Evolutionary conservation across 1,140 invertebrate species (phyloP), one percentile per base, ranked within the genome.

Genomic region (Lordiphosa clarofinis): DNA sequence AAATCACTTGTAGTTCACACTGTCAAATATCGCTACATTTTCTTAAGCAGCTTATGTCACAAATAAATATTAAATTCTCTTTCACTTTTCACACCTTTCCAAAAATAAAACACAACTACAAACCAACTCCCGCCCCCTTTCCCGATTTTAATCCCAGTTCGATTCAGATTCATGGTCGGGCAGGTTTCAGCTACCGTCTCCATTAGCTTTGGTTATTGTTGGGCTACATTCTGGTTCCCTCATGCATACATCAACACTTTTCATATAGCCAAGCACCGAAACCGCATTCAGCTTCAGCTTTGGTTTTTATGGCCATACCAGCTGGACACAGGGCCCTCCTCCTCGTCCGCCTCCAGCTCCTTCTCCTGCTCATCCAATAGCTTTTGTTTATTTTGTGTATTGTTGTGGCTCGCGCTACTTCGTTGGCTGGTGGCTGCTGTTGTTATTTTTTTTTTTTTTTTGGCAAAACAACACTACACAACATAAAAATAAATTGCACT

Each of bases 401-500:
- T 79, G 71, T 81, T 66, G 57, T 60, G 47, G 50, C 47, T 64
- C 46, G 15, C 56, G 66, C 54, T 56, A 35, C 46, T 28, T 8
- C 52, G 54, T 39, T 61, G 38, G 56, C 63, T 61, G 62, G 54
- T 53, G 56, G 28, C 42, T 58, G 64, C 54, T 58, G 57, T 11
- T 36, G 35, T 39, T 39, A 28, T 37, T 28, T 7, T 19, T 59
- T 68, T 59, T 65, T 65, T 43, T 44, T 57, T 79, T 81, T 81
- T 59, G 54, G 55, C 57, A 54, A 57, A 48, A 73, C 61, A 74
- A 72, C 73, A 68, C 74, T 66, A 81, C 67, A 82, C 73, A 82
- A 82, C 78, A 82, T 82, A 82, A 82, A 82, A 82, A 82, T 82
- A 82, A 82, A 82, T 82, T 82, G 78, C 78, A 84, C 78, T 82